Base-by-base conservation (phyloP, 2,797 vertebrate genomes). In the Siniperca obscura region DNA sequence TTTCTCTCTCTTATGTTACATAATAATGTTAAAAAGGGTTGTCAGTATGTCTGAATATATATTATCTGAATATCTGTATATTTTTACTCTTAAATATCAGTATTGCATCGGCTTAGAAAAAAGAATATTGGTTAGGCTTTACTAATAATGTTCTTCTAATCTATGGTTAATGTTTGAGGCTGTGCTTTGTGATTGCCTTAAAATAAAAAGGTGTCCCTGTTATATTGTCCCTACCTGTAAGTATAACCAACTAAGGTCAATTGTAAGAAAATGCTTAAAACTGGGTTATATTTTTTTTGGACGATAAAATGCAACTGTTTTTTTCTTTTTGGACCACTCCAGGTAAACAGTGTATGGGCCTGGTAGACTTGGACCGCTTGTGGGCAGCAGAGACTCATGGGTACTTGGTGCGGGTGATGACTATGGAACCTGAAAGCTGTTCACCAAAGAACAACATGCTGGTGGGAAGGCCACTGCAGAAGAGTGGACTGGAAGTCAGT, bases 391-490 rank as follows among this genome's bases (percentile, higher is more conserved):
- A 98, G 95, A 93, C 95, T 79, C 86, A 7, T 13, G 96, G 96
- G 30, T 99, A 98, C 90, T 95, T 93, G 0, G 96, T 97, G 60
- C 94, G 88, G 79, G 97, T 99, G 86, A 96, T 97, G 81, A 98
- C 97, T 55, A 99, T 99, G 98, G 96, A 98, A 93, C 98, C 98
- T 13, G 97, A 98, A 86, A 97, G 96, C 75, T 99, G 98, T 86
- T 98, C 98, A 38, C 98, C 98, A 8, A 99, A 99, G 94, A 99
- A 99, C 94, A 98, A 99, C 95, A 96, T 99, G 97, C 91, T 99
- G 70, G 94, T 99, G 76, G 98, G 98, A 53, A 90, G 75, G 66
- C 84, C 40, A 0, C 77, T 1, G 16, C 82, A 74, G 57, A 69
- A 5, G 17, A 81, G 71, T 17, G 62, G 73, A 62, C 59, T 40